A percentile compares a stretch with the other conserved stretches of the same genome.
phyloP scores from a whole-genome alignment of 2,888 invertebrate genomes.

The Acrocyrtus sp. region DNA sequence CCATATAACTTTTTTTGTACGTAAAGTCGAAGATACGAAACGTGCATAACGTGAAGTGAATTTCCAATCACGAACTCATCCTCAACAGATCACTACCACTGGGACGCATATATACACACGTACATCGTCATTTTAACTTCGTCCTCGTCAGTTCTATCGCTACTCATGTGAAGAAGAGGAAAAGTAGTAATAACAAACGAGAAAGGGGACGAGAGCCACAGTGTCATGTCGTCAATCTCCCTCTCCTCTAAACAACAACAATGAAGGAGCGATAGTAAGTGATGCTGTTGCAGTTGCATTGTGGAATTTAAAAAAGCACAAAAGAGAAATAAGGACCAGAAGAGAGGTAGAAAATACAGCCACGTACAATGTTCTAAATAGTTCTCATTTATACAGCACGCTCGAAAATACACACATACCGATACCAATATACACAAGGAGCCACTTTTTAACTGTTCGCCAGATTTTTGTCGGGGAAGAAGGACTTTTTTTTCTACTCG shows the following conservation, averaged over 20 bases:
- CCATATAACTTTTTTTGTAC: too few relatives aligned
- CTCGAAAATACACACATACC: too few relatives aligned
- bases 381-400: too few relatives aligned
- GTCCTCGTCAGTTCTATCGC: too few relatives aligned
- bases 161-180: too few relatives aligned
- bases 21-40: conserved; percentile 11
- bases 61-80: conserved; percentile 21
- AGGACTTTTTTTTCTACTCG: neutral
- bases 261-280: too few relatives aligned
- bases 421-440: too few relatives aligned
- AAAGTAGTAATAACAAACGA: conserved; percentile 2
- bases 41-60: conserved; percentile 37
- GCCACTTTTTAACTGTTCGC: too few relatives aligned
- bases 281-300: neutral
- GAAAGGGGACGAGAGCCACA: neutral
- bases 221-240: conserved; percentile 13
- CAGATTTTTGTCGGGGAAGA: too few relatives aligned
- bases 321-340: neutral
- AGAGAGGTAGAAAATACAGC: neutral
- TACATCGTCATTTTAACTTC: conserved; percentile 2
- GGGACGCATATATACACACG: conserved; percentile 12
- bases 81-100: neutral
- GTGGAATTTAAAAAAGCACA: neutral
- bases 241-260: neutral
- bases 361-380: too few relatives aligned